phyloP scores from a whole-genome alignment of 2,888 invertebrate species.

The Doris montereyensis region DNA sequence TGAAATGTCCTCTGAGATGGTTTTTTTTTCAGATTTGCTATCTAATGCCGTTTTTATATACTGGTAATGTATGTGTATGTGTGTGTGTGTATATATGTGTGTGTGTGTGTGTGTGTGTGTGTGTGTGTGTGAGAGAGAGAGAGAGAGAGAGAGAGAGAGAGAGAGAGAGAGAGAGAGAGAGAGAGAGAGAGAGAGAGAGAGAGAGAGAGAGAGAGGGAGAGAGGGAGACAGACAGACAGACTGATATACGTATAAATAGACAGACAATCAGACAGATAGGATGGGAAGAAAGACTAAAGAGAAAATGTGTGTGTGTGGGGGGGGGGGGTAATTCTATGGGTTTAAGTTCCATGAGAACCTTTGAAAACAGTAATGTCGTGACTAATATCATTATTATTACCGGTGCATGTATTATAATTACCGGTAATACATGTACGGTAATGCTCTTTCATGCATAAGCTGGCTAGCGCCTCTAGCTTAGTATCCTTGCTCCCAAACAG shows the following conservation, averaged over 20 bases:
- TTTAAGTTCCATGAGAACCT: not conserved
- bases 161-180: slow-evolving; percentile 21
- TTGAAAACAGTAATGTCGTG: not conserved
- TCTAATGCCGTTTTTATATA: too few relatives aligned
- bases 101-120: not conserved
- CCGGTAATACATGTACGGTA: too few relatives aligned
- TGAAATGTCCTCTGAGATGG: too few relatives aligned
- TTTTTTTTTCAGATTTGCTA: too few relatives aligned
- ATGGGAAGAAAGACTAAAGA: not conserved
- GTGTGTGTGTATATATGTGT: too few relatives aligned
- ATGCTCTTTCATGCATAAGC: too few relatives aligned
- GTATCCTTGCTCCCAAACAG: too few relatives aligned
- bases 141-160: not conserved
- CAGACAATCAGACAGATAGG: slow-evolving; percentile 1
- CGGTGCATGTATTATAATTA: too few relatives aligned
- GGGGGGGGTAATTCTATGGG: not conserved
- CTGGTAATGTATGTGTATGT: too few relatives aligned
- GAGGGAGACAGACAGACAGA: not conserved
- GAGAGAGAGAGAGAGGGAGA: slow-evolving; percentile 3
- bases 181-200: slow-evolving; percentile 17
- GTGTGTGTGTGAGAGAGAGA: not conserved
- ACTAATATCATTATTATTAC: too few relatives aligned
- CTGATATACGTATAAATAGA: not conserved
- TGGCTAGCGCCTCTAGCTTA: too few relatives aligned
- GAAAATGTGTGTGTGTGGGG: slow-evolving; percentile 21